These are phyloP conservation scores for Globia sparganii DNA, from an alignment of 2,888 invertebrate genomes.

Conservation along the genomic window DNA sequence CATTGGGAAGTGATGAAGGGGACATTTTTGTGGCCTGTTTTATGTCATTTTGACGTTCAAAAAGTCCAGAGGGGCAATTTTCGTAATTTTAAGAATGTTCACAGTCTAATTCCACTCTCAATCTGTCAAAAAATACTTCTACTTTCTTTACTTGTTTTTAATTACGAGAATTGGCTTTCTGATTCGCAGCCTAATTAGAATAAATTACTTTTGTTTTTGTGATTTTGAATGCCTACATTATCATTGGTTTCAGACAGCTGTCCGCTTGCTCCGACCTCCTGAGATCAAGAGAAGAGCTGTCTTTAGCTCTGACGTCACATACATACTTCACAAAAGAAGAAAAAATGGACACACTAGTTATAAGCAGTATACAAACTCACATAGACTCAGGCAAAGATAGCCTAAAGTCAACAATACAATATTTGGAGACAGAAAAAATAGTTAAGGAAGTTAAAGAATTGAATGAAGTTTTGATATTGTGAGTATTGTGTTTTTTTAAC, in stretches of 20 bases:
- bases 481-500: slow-evolving; percentile 31
- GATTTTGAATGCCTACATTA: background rate
- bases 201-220: background rate
- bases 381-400: slow-evolving; percentile 75
- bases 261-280: slow-evolving; percentile 80
- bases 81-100: too few relatives aligned
- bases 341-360: slow-evolving; percentile 32
- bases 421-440: slow-evolving; percentile 75
- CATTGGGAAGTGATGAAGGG: background rate
- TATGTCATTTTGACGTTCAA: background rate
- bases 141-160: too few relatives aligned
- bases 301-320: slow-evolving; percentile 66
- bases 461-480: slow-evolving; percentile 72
- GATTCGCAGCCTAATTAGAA: too few relatives aligned
- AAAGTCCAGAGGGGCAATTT: too few relatives aligned
- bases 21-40: background rate
- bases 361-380: slow-evolving; percentile 68
- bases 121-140: too few relatives aligned
- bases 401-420: slow-evolving; percentile 75
- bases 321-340: slow-evolving; percentile 60
- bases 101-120: too few relatives aligned
- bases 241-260: slow-evolving; percentile 76
- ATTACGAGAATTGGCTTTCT: too few relatives aligned
- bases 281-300: slow-evolving; percentile 78
- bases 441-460: slow-evolving; percentile 72